Evolutionary conservation across 2,797 vertebrate genomes (phyloP), one percentile per base, ranked within the genome.

Genomic region (Takifugu ocellatus): DNA sequence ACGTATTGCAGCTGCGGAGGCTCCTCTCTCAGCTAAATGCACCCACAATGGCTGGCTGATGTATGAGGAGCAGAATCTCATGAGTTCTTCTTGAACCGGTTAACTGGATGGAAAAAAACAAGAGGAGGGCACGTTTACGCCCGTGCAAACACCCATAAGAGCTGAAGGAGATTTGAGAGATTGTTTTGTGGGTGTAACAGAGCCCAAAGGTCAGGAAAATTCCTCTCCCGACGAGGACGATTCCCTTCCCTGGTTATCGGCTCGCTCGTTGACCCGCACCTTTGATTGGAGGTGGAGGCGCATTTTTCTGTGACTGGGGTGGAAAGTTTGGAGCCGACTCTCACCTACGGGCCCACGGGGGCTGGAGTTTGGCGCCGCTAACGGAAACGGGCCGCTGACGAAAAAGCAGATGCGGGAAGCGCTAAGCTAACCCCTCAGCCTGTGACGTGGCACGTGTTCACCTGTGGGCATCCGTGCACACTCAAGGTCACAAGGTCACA

Each of bases 1-100:
- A 88, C 83, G 70, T 77, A 79, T 85, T 82, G 80, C 88, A 90
- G 79, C 86, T 89, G 87, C 86, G 82, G 75, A 57, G 59, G 59
- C 77, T 83, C 66, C 71, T 84, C 62, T 78, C 60, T 51, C 54
- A 66, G 73, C 78, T 82, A 86, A 87, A 33, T 72, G 70, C 78
- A 66, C 54, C 61, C 61, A 75, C 70, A 82, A 70, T 68, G 55
- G 59, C 52, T 33, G 61, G 61, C 66, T 72, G 59, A 77, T 76
- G 75, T 74, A 68, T 59, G 60, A 72, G 61, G 72, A 64, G 44
- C 5, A 11, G 44, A 54, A 1, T 48, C 14, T 12, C 46, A n/a
- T 3, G 36, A 33, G 6, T 56, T 61, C 4, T 45, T 2, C 21
- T 44, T 24, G 9, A 21, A 33, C 5, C 44, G n/a, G 65, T 48